Percentiles rank a stretch among this genome's conserved stretches.
These are phyloP conservation scores for Lamellibrachia columna DNA, from an alignment of 2,888 invertebrate species.

Conservation along the genomic window DNA sequence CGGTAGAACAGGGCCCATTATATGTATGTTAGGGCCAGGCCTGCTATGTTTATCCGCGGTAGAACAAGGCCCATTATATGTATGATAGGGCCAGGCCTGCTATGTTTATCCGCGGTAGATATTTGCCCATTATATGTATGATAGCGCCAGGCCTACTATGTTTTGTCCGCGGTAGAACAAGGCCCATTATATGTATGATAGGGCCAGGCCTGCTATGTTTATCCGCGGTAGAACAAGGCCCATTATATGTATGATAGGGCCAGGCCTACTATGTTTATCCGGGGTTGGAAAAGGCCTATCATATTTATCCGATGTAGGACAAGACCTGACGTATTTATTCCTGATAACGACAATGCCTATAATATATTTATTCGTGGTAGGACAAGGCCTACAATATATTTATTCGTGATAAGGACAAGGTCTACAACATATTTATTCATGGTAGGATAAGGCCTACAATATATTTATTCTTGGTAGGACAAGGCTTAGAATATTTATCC, in stretches of 20 bases:
- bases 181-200: neutral
- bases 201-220: neutral
- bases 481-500: too few species aligned
- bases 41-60: neutral
- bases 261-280: neutral
- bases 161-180: too few species aligned
- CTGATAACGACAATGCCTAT: neutral
- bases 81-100: neutral
- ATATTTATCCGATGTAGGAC: neutral
- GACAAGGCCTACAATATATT: neutral
- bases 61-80: neutral
- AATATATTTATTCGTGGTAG: too few species aligned
- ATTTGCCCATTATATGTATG: too few species aligned
- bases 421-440: too few species aligned
- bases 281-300: neutral
- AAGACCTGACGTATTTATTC: neutral
- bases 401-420: neutral
- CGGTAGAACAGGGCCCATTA: too few species aligned
- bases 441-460: too few species aligned
- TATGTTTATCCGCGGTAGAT: neutral
- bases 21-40: neutral
- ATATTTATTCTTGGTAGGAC: too few species aligned
- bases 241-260: neutral
- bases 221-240: neutral
- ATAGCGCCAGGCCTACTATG: too few species aligned